These are phyloP conservation scores for Micromys minutus DNA, from an alignment of 2,113 vertebrate species.

Conservation along the genomic window DNA sequence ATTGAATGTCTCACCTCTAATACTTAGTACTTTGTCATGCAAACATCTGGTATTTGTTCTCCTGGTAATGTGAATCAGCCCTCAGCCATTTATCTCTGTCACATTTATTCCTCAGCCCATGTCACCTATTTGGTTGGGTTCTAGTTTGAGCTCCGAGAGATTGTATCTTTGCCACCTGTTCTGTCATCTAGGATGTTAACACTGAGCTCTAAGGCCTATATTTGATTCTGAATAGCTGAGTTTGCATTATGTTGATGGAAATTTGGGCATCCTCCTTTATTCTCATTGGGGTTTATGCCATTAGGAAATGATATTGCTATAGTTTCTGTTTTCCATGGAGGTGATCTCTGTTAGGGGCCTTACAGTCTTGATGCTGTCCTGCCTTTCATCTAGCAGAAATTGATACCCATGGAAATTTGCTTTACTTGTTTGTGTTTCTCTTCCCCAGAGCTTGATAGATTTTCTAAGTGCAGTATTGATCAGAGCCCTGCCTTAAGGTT, in stretches of 20 bases:
- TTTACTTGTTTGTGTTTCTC: neutral
- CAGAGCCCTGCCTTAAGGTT: neutral
- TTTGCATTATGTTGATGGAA: neutral
- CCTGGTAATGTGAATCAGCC: no score
- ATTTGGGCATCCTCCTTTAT: neutral
- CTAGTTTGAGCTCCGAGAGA: neutral
- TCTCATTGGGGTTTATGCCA: neutral
- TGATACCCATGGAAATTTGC: neutral
- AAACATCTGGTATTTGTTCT: neutral
- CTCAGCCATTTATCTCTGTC: no score
- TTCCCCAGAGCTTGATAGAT: neutral
- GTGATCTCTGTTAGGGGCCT: neutral
- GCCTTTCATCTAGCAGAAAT: neutral
- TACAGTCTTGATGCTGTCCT: neutral
- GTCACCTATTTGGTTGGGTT: neutral
- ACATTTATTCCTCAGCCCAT: neutral
- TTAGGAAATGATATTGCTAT: neutral
- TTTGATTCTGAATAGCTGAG: neutral
- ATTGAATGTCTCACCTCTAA: neutral
- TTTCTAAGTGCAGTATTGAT: neutral
- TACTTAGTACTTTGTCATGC: neutral
- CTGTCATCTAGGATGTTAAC: neutral
- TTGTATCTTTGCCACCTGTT: neutral
- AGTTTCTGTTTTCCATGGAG: neutral
- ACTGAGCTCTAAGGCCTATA: neutral